phyloP scores from a whole-genome alignment of 2,113 vertebrate species.

The Paramisgurnus dabryanus region DNA sequence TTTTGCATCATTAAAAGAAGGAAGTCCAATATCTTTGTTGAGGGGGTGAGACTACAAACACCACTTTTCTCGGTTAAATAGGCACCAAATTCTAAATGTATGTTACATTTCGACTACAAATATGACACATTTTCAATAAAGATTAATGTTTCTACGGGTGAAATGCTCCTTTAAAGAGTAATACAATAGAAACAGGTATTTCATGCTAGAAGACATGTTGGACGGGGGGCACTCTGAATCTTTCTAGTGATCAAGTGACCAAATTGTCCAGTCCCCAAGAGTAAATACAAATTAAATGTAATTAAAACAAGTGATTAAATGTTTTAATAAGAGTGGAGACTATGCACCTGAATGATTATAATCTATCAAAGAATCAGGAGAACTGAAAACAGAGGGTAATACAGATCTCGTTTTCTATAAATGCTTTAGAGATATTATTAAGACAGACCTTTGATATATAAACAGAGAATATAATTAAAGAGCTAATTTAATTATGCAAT shows the following conservation, averaged over 20 bases:
- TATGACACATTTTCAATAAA: too few species aligned
- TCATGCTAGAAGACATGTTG: background rate
- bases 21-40: too few species aligned
- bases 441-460: background rate
- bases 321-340: background rate
- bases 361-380: too few species aligned
- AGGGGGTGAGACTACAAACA: too few species aligned
- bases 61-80: too few species aligned
- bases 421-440: slow-evolving; percentile 5
- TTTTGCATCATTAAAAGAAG: too few species aligned
- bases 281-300: too few species aligned
- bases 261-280: too few species aligned
- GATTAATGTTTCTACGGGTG: too few species aligned
- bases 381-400: background rate
- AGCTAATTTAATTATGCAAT: slow-evolving; percentile 10
- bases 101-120: too few species aligned
- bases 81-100: too few species aligned
- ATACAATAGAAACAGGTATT: background rate
- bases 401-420: slow-evolving; percentile 4
- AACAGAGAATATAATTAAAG: background rate
- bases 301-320: background rate
- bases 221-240: background rate
- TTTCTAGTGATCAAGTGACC: background rate
- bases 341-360: background rate
- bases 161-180: too few species aligned